Evolutionary conservation across 1,140 invertebrate genomes (phyloP).

Genomic region (Oedothorax gibbosus): DNA sequence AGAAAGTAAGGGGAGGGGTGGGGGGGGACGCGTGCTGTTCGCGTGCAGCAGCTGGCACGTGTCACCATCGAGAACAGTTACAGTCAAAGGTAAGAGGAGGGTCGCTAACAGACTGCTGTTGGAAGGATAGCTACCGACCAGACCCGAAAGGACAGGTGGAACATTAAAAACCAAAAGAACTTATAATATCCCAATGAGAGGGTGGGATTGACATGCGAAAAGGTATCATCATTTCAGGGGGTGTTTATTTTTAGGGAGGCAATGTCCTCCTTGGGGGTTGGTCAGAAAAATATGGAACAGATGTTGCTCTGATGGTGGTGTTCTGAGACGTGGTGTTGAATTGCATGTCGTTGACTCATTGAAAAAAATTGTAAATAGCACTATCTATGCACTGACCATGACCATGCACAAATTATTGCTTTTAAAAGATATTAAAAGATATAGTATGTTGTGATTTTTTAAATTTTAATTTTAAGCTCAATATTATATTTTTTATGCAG

Average conservation of each 20-base stretch:
- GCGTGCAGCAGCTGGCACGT: conserved; percentile 54
- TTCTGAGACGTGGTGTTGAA: too few relatives aligned
- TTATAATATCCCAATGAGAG: neutral
- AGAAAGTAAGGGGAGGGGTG: neutral
- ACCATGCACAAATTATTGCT: too few relatives aligned
- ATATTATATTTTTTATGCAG: too few relatives aligned
- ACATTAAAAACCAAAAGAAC: conserved; percentile 28
- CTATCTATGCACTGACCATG: too few relatives aligned
- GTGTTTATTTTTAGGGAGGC: neutral
- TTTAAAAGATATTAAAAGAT: too few relatives aligned
- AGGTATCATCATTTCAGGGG: neutral
- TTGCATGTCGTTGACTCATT: too few relatives aligned
- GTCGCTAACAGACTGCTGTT: conserved; percentile 22
- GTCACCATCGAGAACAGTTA: conserved; percentile 34
- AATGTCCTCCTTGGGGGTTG: neutral
- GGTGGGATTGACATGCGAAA: conserved; percentile 2
- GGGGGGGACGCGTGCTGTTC: conserved; percentile 14
- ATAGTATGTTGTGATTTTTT: too few relatives aligned
- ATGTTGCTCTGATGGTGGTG: too few relatives aligned
- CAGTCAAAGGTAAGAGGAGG: conserved; percentile 32
- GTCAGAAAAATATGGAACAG: neutral
- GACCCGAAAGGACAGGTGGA: conserved; percentile 48
- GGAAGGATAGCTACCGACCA: conserved; percentile 22
- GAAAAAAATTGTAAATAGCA: too few relatives aligned
- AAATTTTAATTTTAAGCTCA: too few relatives aligned